Base-by-base conservation (phyloP, 2,888 invertebrate species). In the Parnassius smintheus region DNA sequence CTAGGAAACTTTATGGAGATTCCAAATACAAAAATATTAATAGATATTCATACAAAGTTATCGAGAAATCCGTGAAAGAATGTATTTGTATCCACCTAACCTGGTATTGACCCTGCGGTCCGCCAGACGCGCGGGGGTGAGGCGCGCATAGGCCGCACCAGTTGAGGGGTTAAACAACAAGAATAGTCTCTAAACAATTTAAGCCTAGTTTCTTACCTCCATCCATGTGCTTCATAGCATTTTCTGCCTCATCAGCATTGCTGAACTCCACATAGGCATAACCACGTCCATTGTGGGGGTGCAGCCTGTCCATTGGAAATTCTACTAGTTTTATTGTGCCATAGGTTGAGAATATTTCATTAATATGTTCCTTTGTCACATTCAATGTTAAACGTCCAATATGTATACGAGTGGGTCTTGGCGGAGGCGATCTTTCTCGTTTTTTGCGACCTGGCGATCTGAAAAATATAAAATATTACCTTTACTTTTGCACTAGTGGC, bases 151-250 rank as follows among this genome's bases (percentile, higher is more conserved):
- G 18, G 18, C 18, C 18, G 18, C 18, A 18, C 18, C 18, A 18
- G 18, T 18, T 18, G 18, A 25, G 2, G 35, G 4, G 4, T 35
- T 35, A 35, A 4, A 35, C 4, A 7, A 35, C 4, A 35, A 35
- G 35, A 35, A 35, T 35, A 35, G 35, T 35, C 35, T 35, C 35
- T 35, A 35, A 7, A 35, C 35, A 35, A 35, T 4, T 35, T 35
- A 35, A 4, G 7, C 4, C 35, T 35, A 35, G 35, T 35, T 35
- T 35, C 67, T 74, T 88, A 95, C 96, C 99, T 81, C 99, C 99
- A 89, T 99, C 99, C 99, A 99, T 99, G 80, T 99, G 98, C 85
- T 99, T 99, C 95, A 99, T 97, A 0, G 99, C 99, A 84, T 98
- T 98, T 82, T 99, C 98, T 22, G 99, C 99, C 85, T 99, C 98